Percentiles rank a stretch among this genome's conserved stretches.
phyloP scores from a whole-genome alignment of 2,888 invertebrate genomes.

The Limnephilus lunatus region DNA sequence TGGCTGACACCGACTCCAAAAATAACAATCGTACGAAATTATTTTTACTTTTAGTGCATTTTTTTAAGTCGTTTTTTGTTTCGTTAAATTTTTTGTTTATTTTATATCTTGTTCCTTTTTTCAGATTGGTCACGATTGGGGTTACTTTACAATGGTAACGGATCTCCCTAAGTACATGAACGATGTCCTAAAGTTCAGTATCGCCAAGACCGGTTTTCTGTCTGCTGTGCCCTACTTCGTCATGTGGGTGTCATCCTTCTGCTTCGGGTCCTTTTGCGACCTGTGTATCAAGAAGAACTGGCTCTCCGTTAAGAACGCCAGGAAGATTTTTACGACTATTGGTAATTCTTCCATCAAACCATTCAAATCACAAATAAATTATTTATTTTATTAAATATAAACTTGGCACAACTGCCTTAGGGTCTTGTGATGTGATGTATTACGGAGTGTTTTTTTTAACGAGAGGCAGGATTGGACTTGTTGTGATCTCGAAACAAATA shows the following conservation, averaged over 20 bases:
- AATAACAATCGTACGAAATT: no score
- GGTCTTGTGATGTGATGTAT: no score
- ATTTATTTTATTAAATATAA: constrained; percentile 64
- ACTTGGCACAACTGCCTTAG: background rate
- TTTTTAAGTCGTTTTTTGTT: no score
- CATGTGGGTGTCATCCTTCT: constrained; percentile 82
- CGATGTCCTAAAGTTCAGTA: constrained; percentile 81
- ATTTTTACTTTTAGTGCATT: no score
- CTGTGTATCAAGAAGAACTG: constrained; percentile 80
- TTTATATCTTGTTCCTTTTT: background rate
- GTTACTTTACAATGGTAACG: constrained; percentile 84
- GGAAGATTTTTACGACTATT: constrained; percentile 83
- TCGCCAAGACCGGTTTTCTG: constrained; percentile 80
- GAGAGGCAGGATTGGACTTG: no score
- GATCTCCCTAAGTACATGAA: constrained; percentile 85
- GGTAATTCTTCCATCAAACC: constrained; percentile 72
- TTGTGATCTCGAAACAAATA: no score
- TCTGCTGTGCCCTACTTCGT: constrained; percentile 82
- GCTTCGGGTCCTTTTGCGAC: constrained; percentile 83
- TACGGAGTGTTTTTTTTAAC: no score
- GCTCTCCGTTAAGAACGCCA: constrained; percentile 77
- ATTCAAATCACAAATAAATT: background rate
- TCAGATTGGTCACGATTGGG: constrained; percentile 83
- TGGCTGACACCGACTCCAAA: no score
- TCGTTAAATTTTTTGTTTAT: no score